Conservation (phyloP, 2,797 vertebrate genomes). For the Enteromius viviparus region DNA sequence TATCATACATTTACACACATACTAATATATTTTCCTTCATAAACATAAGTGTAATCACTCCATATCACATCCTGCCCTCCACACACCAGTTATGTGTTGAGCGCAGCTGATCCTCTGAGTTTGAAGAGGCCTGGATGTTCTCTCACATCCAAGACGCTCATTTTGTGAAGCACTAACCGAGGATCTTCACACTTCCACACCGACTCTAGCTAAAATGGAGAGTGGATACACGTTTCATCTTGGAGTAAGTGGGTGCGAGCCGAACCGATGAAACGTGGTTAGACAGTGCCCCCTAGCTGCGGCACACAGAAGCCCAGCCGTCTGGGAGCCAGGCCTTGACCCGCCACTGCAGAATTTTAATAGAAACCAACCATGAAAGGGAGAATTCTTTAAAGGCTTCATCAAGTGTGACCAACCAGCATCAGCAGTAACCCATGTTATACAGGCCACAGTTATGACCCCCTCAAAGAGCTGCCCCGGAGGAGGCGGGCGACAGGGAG, state of each 20-base stretch:
- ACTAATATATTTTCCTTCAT: background rate
- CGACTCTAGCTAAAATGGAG: conserved; percentile 78
- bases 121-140: background rate
- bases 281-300: conserved; percentile 90
- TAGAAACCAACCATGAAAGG: conserved; percentile 84
- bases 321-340: conserved; percentile 69
- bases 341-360: conserved; percentile 79
- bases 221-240: conserved; percentile 57
- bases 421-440: conserved; percentile 96
- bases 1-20: background rate
- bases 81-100: background rate
- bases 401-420: conserved; percentile 89
- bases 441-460: conserved; percentile 91
- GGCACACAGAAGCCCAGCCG: conserved; percentile 11
- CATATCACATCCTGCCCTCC: background rate
- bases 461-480: conserved; percentile 91
- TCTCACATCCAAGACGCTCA: conserved; percentile 65
- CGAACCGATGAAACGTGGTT: conserved; percentile 70
- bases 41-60: background rate
- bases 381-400: conserved; percentile 88
- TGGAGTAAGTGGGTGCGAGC: conserved; percentile 34
- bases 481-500: conserved; percentile 81
- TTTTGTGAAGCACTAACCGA: conserved; percentile 68
- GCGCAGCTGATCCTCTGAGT: background rate
- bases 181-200: conserved; percentile 59